phyloP scores from a whole-genome alignment of 2,797 vertebrate genomes.

The Syngnathus acus region DNA sequence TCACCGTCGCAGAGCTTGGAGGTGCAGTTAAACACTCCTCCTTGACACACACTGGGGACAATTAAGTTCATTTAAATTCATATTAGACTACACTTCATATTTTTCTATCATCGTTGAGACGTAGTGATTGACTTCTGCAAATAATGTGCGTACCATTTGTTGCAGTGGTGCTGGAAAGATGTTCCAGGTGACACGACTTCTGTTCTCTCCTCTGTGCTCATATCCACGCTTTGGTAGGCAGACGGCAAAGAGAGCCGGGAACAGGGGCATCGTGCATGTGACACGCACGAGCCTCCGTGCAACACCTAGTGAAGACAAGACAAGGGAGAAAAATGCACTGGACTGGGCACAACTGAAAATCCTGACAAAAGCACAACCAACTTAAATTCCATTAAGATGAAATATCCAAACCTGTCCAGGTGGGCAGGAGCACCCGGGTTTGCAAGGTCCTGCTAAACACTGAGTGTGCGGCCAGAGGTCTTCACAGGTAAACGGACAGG shows the following conservation, averaged over 20 bases:
- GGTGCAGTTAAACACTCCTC: conserved; percentile 54
- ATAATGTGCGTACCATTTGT: conserved; percentile 67
- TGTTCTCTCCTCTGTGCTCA: too few species aligned
- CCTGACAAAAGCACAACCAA: too few species aligned
- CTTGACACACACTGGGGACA: conserved; percentile 66
- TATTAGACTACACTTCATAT: neutral
- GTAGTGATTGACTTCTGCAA: too few species aligned
- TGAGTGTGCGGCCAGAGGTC: conserved; percentile 71
- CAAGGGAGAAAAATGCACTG: neutral
- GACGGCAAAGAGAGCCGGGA: conserved; percentile 43
- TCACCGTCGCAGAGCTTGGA: conserved; percentile 74
- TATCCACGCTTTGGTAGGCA: conserved; percentile 45
- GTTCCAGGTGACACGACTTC: conserved; percentile 63
- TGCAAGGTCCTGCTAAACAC: conserved; percentile 72
- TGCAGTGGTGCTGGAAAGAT: conserved; percentile 67
- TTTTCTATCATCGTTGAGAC: too few species aligned
- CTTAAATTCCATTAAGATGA: neutral
- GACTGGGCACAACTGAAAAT: neutral
- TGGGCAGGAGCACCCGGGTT: conserved; percentile 75
- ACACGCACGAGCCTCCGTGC: conserved; percentile 63
- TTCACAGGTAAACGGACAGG: conserved; percentile 74
- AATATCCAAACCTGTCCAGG: conserved; percentile 63
- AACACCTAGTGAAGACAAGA: conserved; percentile 62
- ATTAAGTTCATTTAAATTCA: neutral
- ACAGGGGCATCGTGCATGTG: conserved; percentile 69